A percentile compares a stretch with the other conserved stretches of the same genome.
These are phyloP conservation scores for Alcis repandata DNA, from an alignment of 2,888 invertebrate genomes.

Conservation along the genomic window DNA sequence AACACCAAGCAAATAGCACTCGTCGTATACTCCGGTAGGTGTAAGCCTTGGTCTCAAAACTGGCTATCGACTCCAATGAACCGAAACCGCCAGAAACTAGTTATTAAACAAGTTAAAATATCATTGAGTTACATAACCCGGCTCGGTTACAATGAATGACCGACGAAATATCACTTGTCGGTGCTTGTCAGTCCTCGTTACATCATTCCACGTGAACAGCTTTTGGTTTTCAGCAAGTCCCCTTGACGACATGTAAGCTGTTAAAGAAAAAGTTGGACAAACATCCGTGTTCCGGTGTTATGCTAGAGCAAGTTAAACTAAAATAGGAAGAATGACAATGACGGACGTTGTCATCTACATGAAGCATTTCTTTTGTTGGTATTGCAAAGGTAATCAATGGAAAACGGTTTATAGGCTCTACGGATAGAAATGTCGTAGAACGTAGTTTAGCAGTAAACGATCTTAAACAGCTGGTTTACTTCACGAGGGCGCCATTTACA, in stretches of 20 bases:
- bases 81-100: constrained; percentile 33
- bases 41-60: constrained; percentile 34
- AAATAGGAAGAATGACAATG: not conserved
- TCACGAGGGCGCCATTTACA: not conserved
- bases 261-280: constrained; percentile 5
- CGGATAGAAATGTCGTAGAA: not conserved
- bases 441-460: not conserved
- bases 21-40: not conserved
- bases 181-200: constrained; percentile 22
- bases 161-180: constrained; percentile 40
- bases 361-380: too few species aligned
- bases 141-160: constrained; percentile 38
- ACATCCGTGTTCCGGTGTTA: constrained; percentile 10
- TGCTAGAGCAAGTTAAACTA: not conserved
- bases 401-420: too few species aligned
- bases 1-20: not conserved
- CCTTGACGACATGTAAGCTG: constrained; percentile 16
- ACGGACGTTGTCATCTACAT: too few species aligned
- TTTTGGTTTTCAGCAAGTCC: constrained; percentile 22
- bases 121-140: constrained; percentile 37
- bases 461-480: not conserved
- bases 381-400: too few species aligned
- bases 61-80: constrained; percentile 26
- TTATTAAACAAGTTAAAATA: constrained; percentile 37
- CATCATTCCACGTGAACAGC: constrained; percentile 20